These are phyloP conservation scores for Rugalucina vietnamica DNA, from an alignment of 2,888 invertebrate genomes.

Conservation along the genomic window DNA sequence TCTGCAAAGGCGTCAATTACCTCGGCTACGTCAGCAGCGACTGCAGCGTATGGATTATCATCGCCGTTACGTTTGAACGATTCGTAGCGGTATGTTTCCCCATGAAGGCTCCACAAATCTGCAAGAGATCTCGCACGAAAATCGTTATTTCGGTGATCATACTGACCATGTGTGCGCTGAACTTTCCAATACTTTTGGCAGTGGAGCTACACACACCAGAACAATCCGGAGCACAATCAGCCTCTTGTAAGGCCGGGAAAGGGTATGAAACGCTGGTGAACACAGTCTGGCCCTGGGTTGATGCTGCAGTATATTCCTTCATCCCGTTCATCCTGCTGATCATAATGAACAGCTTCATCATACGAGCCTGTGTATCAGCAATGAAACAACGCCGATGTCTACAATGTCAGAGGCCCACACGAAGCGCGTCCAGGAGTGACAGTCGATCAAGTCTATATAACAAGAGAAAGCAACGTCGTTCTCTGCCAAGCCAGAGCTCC, in stretches of 20 bases:
- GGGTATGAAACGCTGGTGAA: constrained; percentile 59
- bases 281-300: constrained; percentile 78
- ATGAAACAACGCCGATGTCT: neutral
- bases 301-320: constrained; percentile 76
- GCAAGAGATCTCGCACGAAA: constrained; percentile 60
- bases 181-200: constrained; percentile 70
- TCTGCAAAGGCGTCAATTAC: constrained; percentile 71
- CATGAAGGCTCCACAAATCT: constrained; percentile 64
- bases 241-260: constrained; percentile 51
- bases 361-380: constrained; percentile 14
- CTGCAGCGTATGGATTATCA: constrained; percentile 76
- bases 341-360: constrained; percentile 18
- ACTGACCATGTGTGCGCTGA: constrained; percentile 54
- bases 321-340: constrained; percentile 74
- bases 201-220: constrained; percentile 20
- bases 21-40: constrained; percentile 77
- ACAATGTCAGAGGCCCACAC: neutral
- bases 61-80: constrained; percentile 61
- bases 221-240: neutral
- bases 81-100: constrained; percentile 72
- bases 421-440: neutral
- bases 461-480: neutral
- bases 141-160: constrained; percentile 57
- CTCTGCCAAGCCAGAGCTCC: neutral
- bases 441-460: neutral